Conservation (phyloP, 2,888 invertebrate genomes). For the Globia sparganii region DNA sequence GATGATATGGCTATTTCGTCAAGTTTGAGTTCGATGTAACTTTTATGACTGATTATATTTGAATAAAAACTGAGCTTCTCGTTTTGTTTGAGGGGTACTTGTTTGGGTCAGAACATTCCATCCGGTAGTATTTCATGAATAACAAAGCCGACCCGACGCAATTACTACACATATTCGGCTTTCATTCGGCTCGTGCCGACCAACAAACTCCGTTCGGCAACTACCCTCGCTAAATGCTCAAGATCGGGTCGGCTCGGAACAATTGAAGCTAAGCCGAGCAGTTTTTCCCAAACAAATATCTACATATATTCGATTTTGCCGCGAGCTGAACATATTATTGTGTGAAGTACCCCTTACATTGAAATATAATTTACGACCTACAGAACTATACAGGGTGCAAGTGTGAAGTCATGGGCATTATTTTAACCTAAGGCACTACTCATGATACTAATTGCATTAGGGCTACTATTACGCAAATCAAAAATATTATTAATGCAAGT, state of each 20-base stretch:
- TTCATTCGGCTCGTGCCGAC: neutral
- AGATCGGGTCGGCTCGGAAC: neutral
- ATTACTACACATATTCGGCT: neutral
- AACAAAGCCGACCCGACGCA: neutral
- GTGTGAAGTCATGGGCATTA: no score
- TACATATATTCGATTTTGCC: neutral
- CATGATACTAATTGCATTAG: no score
- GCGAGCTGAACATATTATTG: neutral
- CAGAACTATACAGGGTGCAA: no score
- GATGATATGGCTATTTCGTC: constrained; percentile 23
- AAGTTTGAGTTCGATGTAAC: neutral
- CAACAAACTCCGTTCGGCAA: neutral
- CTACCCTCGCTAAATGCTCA: neutral
- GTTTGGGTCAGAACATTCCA: neutral
- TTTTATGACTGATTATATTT: constrained; percentile 17
- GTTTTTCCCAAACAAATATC: neutral
- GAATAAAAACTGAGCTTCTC: neutral
- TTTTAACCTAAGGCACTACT: no score
- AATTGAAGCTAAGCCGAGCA: neutral
- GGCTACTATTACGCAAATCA: no score
- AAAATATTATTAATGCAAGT: no score
- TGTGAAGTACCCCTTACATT: neutral
- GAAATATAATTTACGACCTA: neutral
- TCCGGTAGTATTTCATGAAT: neutral
- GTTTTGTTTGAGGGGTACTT: no score